phyloP scores from a whole-genome alignment of 1,140 invertebrate genomes.

The Conopomorpha cramerella region DNA sequence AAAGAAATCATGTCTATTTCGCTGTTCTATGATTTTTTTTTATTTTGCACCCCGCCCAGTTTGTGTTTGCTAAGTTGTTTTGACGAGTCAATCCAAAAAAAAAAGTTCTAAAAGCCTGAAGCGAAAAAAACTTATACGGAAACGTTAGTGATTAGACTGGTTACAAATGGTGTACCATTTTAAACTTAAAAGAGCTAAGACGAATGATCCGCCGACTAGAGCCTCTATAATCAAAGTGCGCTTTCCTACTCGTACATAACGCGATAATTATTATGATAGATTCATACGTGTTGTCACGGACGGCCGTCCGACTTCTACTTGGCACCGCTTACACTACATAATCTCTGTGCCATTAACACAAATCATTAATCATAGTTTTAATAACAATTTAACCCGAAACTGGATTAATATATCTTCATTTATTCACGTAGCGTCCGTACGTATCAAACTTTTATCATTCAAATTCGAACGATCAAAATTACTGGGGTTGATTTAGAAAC shows the following conservation, averaged over 20 bases:
- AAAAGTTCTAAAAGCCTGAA: conserved; percentile 6
- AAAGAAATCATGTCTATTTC: too few species aligned
- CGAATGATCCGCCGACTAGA: too few species aligned
- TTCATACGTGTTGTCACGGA: conserved; percentile 36
- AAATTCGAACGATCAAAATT: too few species aligned
- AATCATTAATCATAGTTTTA: conserved; percentile 58
- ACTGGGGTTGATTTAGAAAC: conserved; percentile 24
- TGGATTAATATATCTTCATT: conserved; percentile 58
- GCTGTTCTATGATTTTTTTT: too few species aligned
- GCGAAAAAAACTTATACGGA: conserved; percentile 10
- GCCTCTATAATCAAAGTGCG: too few species aligned
- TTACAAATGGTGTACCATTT: too few species aligned
- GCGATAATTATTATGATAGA: conserved; percentile 48
- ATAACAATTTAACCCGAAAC: conserved; percentile 57
- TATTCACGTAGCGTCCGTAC: conserved; percentile 25
- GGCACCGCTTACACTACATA: too few species aligned
- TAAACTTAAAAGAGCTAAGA: too few species aligned
- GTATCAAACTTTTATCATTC: conserved; percentile 44
- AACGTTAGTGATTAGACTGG: too few species aligned
- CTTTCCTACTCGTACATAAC: conserved; percentile 41
- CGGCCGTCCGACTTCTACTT: too few species aligned
- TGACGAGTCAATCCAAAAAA: conserved; percentile 5
- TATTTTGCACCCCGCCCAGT: not conserved
- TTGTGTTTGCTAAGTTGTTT: not conserved
- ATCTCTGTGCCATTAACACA: conserved; percentile 45